These are phyloP conservation scores for Parnassius smintheus DNA, from an alignment of 2,888 invertebrate genomes.

Conservation along the genomic window DNA sequence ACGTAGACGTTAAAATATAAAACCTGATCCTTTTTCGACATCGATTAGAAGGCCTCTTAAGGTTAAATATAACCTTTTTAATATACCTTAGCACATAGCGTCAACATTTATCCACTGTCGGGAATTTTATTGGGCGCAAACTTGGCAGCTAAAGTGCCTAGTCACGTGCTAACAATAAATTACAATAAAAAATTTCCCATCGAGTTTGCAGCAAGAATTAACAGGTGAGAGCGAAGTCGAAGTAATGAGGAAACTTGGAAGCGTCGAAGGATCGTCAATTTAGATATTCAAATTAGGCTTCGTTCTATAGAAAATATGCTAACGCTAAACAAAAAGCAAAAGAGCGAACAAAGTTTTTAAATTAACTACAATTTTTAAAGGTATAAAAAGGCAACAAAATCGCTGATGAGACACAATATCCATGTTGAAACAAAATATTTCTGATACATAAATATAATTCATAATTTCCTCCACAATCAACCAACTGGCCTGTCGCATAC, in stretches of 20 bases:
- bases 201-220: conserved; percentile 61
- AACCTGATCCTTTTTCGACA: too few species aligned
- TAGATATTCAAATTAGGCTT: conserved; percentile 78
- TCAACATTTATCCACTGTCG: not conserved
- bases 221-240: conserved; percentile 56
- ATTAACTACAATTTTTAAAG: too few species aligned
- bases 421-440: too few species aligned
- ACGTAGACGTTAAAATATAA: too few species aligned
- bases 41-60: too few species aligned
- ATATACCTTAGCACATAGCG: not conserved
- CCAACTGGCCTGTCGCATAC: too few species aligned
- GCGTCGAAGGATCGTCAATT: conserved; percentile 70
- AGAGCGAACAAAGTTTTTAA: not conserved
- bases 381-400: too few species aligned
- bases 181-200: conserved; percentile 66
- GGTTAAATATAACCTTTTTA: not conserved
- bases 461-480: too few species aligned
- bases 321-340: not conserved
- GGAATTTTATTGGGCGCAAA: conserved; percentile 23
- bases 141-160: conserved; percentile 47
- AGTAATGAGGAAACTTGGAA: conserved; percentile 71
- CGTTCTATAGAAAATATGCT: not conserved
- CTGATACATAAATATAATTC: too few species aligned
- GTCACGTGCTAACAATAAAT: conserved; percentile 75
- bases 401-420: too few species aligned